Percentiles rank a stretch among this genome's conserved stretches.
Conservation (phyloP, 2,888 invertebrate species). For the Amphipyra tragopoginis region DNA sequence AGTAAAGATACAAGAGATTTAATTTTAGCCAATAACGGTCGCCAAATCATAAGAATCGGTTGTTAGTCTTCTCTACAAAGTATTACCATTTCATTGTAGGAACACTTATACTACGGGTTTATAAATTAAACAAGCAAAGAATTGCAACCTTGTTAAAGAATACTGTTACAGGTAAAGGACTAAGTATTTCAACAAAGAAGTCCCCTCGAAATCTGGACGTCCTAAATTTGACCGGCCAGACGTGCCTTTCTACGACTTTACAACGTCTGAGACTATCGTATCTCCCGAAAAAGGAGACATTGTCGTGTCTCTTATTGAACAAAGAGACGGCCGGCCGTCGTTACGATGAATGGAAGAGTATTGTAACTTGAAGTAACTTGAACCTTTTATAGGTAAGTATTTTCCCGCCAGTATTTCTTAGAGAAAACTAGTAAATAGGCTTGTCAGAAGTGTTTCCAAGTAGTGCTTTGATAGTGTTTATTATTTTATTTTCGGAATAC, state of each 20-base stretch:
- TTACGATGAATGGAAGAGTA: slow-evolving; percentile 21
- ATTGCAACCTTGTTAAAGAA: too few species aligned
- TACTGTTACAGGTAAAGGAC: not conserved
- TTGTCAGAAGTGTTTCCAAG: too few species aligned
- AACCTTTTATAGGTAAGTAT: not conserved
- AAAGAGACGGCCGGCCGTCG: slow-evolving; percentile 16
- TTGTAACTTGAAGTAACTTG: slow-evolving; percentile 1
- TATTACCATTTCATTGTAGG: too few species aligned
- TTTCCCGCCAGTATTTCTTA: too few species aligned
- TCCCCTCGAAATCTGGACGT: slow-evolving; percentile 31
- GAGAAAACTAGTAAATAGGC: too few species aligned
- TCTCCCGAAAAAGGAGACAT: slow-evolving; percentile 21
- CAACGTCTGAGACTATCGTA: slow-evolving; percentile 11
- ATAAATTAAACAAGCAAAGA: too few species aligned
- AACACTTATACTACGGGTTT: too few species aligned
- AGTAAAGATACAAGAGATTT: too few species aligned
- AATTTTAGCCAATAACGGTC: too few species aligned
- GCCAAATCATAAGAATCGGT: too few species aligned
- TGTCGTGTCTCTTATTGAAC: slow-evolving; percentile 27
- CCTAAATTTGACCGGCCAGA: slow-evolving; percentile 22
- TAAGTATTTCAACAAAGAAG: slow-evolving; percentile 33
- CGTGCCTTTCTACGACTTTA: slow-evolving; percentile 33
- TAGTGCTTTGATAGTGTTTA: too few species aligned
- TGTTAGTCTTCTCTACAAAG: not conserved
- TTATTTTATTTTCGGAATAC: too few species aligned